Percentiles rank a stretch among this genome's conserved stretches.
Conservation (phyloP, 1,140 invertebrate species). For the Sminthurides bifidus region DNA sequence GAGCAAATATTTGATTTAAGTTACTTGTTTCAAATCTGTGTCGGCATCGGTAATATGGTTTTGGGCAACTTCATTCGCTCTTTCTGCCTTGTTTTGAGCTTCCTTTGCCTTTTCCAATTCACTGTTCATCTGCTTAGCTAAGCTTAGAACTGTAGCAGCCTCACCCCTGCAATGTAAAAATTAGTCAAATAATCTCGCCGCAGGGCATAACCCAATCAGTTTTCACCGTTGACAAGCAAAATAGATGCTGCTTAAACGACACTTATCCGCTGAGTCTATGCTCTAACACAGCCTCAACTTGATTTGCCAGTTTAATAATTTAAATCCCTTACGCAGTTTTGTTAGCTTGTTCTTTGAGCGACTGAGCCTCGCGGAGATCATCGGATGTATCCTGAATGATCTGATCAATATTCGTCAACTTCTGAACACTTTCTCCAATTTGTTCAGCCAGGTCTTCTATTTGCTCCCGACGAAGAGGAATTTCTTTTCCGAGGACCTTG, state of each 20-base stretch:
- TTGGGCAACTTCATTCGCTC: slow-evolving; percentile 66
- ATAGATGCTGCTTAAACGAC: too few relatives aligned
- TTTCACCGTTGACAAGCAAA: too few relatives aligned
- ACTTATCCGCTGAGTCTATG: too few relatives aligned
- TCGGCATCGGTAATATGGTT: slow-evolving; percentile 62
- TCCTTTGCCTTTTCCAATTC: slow-evolving; percentile 53
- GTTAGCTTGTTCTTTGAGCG: slow-evolving; percentile 63
- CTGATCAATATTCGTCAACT: slow-evolving; percentile 74
- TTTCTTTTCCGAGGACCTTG: slow-evolving; percentile 47
- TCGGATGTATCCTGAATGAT: slow-evolving; percentile 74
- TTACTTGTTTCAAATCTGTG: slow-evolving; percentile 53
- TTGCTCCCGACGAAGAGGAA: slow-evolving; percentile 66
- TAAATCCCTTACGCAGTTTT: slow-evolving; percentile 60
- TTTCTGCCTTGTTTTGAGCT: slow-evolving; percentile 63
- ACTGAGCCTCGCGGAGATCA: slow-evolving; percentile 59
- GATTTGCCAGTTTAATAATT: neutral
- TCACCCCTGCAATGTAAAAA: slow-evolving; percentile 37
- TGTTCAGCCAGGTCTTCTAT: slow-evolving; percentile 67
- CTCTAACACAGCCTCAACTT: too few relatives aligned
- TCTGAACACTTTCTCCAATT: slow-evolving; percentile 73
- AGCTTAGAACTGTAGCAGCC: slow-evolving; percentile 44
- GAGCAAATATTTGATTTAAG: too few relatives aligned
- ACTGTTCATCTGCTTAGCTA: slow-evolving; percentile 45
- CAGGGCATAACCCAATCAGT: too few relatives aligned
- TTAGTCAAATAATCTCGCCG: too few relatives aligned